Percentiles rank a stretch among this genome's conserved stretches.
These are phyloP conservation scores for Acrocephalus arundinaceus DNA, from an alignment of 2,113 vertebrate species.

Conservation along the genomic window DNA sequence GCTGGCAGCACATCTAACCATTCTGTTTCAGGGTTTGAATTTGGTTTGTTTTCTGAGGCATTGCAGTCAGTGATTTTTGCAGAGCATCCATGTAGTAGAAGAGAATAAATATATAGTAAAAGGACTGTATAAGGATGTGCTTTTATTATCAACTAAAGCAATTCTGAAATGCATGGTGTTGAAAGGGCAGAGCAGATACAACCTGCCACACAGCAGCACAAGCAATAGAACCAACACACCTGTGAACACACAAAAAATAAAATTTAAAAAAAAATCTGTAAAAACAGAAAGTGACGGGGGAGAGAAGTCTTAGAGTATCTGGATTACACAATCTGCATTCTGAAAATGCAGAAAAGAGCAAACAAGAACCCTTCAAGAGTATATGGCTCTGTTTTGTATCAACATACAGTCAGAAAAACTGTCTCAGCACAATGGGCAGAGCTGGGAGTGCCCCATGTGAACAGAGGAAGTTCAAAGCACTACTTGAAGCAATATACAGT, in stretches of 20 bases:
- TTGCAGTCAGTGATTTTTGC: not conserved
- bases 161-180: not conserved
- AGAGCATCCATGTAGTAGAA: not conserved
- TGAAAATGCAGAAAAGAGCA: not conserved
- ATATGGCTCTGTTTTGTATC: not conserved
- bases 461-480: not conserved
- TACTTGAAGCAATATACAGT: not conserved
- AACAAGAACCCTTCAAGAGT: not conserved
- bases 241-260: not conserved
- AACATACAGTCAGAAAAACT: not conserved
- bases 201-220: not conserved
- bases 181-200: not conserved
- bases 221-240: not conserved
- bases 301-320: not conserved
- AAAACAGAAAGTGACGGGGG: not conserved
- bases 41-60: not conserved
- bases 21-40: not conserved
- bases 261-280: fast-evolving
- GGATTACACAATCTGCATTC: not conserved
- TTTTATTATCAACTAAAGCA: not conserved
- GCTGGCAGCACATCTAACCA: not conserved
- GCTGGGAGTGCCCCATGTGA: not conserved
- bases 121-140: not conserved
- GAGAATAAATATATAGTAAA: not conserved
- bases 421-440: not conserved